Conservation (phyloP, 2,888 invertebrate genomes). For the Campoletis raptor region DNA sequence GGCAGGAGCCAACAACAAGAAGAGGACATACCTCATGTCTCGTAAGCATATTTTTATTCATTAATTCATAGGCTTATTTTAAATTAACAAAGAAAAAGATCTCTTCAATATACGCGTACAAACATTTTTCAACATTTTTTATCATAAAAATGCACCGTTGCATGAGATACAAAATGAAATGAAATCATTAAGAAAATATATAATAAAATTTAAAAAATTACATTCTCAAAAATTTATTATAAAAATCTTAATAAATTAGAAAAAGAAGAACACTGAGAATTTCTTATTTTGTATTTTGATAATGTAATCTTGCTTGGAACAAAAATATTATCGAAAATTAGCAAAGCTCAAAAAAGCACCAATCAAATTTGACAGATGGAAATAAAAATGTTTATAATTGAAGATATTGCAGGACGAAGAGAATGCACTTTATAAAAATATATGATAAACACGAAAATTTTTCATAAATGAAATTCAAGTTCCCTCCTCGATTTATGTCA, state of each 20-base stretch:
- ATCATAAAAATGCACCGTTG: background rate
- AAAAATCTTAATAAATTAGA: background rate
- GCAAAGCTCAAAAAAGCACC: background rate
- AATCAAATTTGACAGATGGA: background rate
- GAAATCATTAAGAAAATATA: background rate
- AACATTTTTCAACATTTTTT: background rate
- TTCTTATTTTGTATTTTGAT: background rate
- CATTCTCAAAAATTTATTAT: too few species aligned
- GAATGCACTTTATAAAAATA: background rate
- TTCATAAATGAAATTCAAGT: background rate
- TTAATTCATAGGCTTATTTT: background rate
- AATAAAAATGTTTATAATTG: background rate
- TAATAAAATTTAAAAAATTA: too few species aligned
- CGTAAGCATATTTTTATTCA: slow-evolving; percentile 88
- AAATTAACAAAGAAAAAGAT: background rate
- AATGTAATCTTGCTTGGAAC: too few species aligned
- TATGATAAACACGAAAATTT: background rate
- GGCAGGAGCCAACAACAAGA: slow-evolving; percentile 90
- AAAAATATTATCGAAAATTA: too few species aligned
- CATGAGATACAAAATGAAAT: background rate
- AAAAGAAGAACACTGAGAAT: background rate
- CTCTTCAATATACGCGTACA: background rate
- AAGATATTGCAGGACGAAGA: background rate
- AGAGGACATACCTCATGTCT: slow-evolving; percentile 95
- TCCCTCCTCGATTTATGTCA: background rate